Base-by-base conservation (phyloP, 2,113 vertebrate genomes). In the Pyxicephalus adspersus region DNA sequence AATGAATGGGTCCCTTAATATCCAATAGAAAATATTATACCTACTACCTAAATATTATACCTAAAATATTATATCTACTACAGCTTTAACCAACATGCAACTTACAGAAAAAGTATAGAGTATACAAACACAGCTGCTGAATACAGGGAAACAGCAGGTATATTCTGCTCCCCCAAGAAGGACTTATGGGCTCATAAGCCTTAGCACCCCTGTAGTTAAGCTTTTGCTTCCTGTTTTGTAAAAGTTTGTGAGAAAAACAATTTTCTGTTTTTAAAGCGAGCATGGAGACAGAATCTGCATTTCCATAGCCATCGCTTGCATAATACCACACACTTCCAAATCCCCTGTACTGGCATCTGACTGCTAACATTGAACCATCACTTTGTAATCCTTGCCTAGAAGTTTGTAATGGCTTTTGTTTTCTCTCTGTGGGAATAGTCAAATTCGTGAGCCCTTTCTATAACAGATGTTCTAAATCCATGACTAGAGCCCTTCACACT, bases 391-490 rank as follows among this genome's bases (percentile, higher is more conserved):
- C 77, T 18, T 13, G 50, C 54, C 57, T 79, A 64, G 22, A 68
- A 45, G 52, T 79, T 52, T 50, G 54, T 57, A 68, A 67, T 68
- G 63, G 55, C 18, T 70, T 76, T 80, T 80, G 77, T 71, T 61
- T 63, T 80, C 25, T 50, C 66, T 71, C 66, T 54, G 23, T 72
- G 66, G 77, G 66, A 80, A 70, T 68, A 72, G 77, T 80, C 67
- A 52, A 54, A 72, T 71, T 72, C 66, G 57, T 79, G 76, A 66
- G 76, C 76, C 63, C 64, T 78, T 78, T 80, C 55, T 63, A 61
- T 50, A 72, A 71, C 78, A 72, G 78, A 80, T 80, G 78, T 80
- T 72, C 55, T 45, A 72, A 80, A 72, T 80, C 25, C 66, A 71
- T 34, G 54, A 67, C 64, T 50, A 34, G 19, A 64, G 58, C 78